Percentiles rank a stretch among this genome's conserved stretches.
Conservation (phyloP, 2,888 invertebrate genomes). For the Myathropa florea region DNA sequence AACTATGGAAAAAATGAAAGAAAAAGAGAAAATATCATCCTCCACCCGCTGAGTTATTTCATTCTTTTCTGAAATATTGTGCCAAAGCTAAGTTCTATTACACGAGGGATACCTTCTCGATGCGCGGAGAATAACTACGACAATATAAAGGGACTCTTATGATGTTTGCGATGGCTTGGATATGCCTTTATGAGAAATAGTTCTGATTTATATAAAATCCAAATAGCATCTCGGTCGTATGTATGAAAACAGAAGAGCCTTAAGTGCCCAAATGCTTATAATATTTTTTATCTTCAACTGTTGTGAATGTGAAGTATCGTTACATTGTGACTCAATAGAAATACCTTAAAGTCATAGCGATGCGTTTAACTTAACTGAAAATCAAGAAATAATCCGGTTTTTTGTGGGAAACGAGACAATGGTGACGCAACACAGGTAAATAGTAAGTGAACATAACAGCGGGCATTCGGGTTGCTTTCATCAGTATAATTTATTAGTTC, state of each 20-base stretch:
- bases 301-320: conserved; percentile 15
- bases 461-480: conserved; percentile 4
- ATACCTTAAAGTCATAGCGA: conserved; percentile 2
- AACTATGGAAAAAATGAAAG: not conserved
- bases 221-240: conserved; percentile 8
- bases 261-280: conserved; percentile 12
- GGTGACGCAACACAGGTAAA: conserved; percentile 9
- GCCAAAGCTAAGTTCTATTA: conserved; percentile 35
- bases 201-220: conserved; percentile 34
- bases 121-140: conserved; percentile 42
- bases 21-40: conserved; percentile 33
- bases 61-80: conserved; percentile 41
- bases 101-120: conserved; percentile 31
- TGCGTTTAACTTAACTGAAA: conserved; percentile 6
- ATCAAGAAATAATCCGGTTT: not conserved
- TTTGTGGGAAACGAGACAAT: too few species aligned
- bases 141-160: conserved; percentile 31
- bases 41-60: conserved; percentile 40
- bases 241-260: conserved; percentile 15
- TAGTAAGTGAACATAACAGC: not conserved
- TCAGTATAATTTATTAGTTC: conserved; percentile 51
- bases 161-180: conserved; percentile 51
- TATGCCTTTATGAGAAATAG: conserved; percentile 31
- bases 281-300: conserved; percentile 29
- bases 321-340: conserved; percentile 8